Evolutionary conservation across 2,113 vertebrate genomes (phyloP).

Genomic region (Micronycteris hirsuta): DNA sequence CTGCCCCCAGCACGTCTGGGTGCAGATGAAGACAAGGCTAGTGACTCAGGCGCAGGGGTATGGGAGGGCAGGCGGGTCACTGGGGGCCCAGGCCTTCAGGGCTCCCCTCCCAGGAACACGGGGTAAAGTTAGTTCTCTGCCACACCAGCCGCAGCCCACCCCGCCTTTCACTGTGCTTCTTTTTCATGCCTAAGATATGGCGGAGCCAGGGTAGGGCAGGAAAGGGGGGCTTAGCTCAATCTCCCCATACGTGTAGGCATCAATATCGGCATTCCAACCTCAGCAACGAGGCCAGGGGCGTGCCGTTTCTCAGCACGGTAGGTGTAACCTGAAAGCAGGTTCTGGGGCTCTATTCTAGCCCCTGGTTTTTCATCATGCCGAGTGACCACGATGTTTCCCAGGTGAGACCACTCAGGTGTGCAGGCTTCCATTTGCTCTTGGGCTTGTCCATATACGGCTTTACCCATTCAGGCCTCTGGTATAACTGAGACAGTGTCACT

Average conservation of each 20-base stretch:
- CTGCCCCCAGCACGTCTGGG: neutral
- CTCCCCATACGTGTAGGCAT: neutral
- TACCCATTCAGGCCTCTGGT: neutral
- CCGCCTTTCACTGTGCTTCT: neutral
- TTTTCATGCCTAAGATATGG: neutral
- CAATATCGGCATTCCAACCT: neutral
- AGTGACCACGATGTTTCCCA: neutral
- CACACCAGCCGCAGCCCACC: neutral
- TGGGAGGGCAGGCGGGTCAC: too few relatives aligned
- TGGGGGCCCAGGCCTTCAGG: neutral
- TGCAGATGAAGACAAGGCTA: neutral
- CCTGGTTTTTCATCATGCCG: neutral
- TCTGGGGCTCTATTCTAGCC: neutral
- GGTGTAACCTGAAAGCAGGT: neutral
- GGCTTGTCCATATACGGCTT: neutral
- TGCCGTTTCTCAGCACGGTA: neutral
- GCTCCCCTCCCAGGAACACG: neutral
- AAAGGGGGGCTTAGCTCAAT: neutral
- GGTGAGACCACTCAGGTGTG: neutral
- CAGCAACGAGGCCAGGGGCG: neutral
- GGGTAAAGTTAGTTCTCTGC: neutral
- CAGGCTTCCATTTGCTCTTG: neutral
- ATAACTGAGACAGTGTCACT: neutral
- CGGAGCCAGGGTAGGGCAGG: neutral
- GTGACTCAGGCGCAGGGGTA: neutral